These are phyloP conservation scores for Cossypha niveicapilla DNA, from an alignment of 2,797 vertebrate species.

Conservation along the genomic window DNA sequence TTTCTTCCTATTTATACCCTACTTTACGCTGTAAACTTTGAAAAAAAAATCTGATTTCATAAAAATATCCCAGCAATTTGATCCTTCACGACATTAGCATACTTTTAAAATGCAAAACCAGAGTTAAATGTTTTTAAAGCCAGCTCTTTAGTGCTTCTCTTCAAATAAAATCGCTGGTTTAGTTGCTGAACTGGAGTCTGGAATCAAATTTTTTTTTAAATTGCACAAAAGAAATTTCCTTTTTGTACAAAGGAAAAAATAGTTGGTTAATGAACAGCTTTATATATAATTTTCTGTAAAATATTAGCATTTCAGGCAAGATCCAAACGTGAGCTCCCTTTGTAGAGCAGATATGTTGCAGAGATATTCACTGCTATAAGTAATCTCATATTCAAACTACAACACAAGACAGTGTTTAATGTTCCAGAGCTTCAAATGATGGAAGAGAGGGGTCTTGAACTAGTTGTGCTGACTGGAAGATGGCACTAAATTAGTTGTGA, in stretches of 20 bases:
- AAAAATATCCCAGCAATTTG: conserved; percentile 28
- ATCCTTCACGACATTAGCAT: conserved; percentile 43
- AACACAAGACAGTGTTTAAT: conserved; percentile 28
- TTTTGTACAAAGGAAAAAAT: conserved; percentile 24
- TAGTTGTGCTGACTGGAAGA: conserved; percentile 11
- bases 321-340: background rate
- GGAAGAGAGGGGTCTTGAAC: conserved; percentile 32
- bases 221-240: background rate
- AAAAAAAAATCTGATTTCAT: background rate
- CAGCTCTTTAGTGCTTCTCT: conserved; percentile 14
- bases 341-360: conserved; percentile 32
- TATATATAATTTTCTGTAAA: background rate
- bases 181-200: conserved; percentile 1
- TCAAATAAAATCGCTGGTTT: conserved; percentile 53
- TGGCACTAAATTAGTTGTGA: background rate
- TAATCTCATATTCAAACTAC: conserved; percentile 31
- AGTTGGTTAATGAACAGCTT: background rate
- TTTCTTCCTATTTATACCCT: background rate
- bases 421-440: conserved; percentile 38
- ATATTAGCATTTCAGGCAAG: conserved; percentile 37
- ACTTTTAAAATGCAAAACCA: conserved; percentile 58
- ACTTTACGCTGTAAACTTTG: background rate
- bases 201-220: background rate
- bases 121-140: conserved; percentile 28
- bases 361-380: conserved; percentile 17